Base-by-base conservation (phyloP, 2,797 vertebrate species). In the Tinamus major region DNA sequence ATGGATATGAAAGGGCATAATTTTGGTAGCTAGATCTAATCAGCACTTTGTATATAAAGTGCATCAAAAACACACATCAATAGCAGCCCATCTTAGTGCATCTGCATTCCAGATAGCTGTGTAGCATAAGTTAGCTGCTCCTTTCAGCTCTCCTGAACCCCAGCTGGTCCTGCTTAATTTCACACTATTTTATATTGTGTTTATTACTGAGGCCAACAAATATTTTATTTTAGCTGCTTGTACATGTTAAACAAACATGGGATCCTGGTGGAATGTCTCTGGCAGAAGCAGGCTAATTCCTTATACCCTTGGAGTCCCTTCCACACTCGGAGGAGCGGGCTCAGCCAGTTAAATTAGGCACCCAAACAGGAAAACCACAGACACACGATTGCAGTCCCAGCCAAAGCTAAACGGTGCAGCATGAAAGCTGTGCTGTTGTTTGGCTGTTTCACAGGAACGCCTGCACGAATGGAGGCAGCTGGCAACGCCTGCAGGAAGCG, bases 281-380 rank as follows among this genome's bases (percentile, higher is more conserved):
- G 94, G 93, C 95, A 95, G 92, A 85, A 95, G 70, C 85, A 89
- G 37, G 70, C 59, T 92, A 70, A 92, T 96, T 95, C 84, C 63
- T 94, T 61, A 56, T 92, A 87, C 90, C 76, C 92, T 95, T 65
- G 68, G 79, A 95, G 85, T 95, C 89, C 87, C 86, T 93, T 96
- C 82, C 74, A 79, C 84, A 56, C 67, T 96, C 76, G 69, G 90
- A 95, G 87, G 87, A 84, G 71, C 48, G 71, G 85, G 79, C 94
- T 91, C 83, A 79, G 91, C 85, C 90, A 68, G 91, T 91, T 91
- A 93, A 94, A 91, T 94, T 82, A 94, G 74, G 87, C 95, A 95
- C 96, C 95, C 93, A 96, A 96, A 96, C 94, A 96, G 96, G 95
- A 96, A 96, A 96, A 96, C 93, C 95, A 93, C 94, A 95, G 90